Conservation (phyloP, 2,797 vertebrate genomes). For the Galago senegalensis region DNA sequence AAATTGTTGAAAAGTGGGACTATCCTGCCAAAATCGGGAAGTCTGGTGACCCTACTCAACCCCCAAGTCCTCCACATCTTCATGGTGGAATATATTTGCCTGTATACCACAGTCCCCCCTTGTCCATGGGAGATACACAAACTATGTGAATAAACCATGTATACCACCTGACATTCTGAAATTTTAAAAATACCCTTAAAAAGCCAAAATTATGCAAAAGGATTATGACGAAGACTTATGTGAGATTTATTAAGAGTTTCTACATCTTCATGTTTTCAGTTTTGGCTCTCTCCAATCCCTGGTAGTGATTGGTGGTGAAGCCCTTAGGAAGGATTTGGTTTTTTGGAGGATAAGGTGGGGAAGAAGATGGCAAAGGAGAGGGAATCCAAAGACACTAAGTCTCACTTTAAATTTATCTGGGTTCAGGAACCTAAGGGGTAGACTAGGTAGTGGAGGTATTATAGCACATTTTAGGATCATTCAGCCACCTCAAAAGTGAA, state of each 20-base stretch:
- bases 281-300: neutral
- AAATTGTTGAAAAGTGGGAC: too few relatives aligned
- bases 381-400: neutral
- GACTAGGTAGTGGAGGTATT: conserved; percentile 4
- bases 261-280: neutral
- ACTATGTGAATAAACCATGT: too few relatives aligned
- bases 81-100: neutral
- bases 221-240: conserved; percentile 22
- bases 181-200: neutral
- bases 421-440: neutral
- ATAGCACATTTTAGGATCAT: neutral
- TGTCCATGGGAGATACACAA: neutral
- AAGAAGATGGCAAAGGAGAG: conserved; percentile 13
- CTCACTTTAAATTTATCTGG: neutral
- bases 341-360: neutral
- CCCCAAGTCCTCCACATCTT: neutral
- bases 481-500: conserved; percentile 32
- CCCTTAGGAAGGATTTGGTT: neutral
- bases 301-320: neutral
- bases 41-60: neutral
- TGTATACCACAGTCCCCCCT: neutral
- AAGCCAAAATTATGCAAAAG: conserved; percentile 42
- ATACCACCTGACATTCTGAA: too few relatives aligned
- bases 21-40: too few relatives aligned
- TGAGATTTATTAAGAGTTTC: conserved; percentile 34